Conservation (phyloP, 2,888 invertebrate genomes). For the Dasysyrphus tricinctus region DNA sequence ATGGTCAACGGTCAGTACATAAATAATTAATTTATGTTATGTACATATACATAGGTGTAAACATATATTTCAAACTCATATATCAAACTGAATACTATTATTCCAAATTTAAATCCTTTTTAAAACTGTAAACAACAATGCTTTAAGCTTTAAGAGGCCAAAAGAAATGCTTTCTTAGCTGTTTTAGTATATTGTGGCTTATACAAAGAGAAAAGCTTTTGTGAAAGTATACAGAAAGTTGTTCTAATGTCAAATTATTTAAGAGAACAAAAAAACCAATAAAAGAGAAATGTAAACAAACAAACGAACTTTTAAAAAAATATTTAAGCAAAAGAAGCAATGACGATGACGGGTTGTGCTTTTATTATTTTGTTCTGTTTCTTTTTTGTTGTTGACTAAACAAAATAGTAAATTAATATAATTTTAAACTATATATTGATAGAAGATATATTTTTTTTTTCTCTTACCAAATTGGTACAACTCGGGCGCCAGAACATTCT, state of each 20-base stretch:
- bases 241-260: not conserved
- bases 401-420: not conserved
- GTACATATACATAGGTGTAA: too few species aligned
- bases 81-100: too few species aligned
- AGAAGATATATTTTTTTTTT: constrained; percentile 53
- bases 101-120: too few species aligned
- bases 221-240: not conserved
- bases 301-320: not conserved
- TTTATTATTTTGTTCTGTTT: not conserved
- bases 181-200: not conserved
- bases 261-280: not conserved
- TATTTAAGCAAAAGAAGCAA: not conserved
- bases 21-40: too few species aligned
- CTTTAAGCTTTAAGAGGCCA: not conserved
- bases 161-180: not conserved
- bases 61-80: too few species aligned
- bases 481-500: constrained; percentile 92
- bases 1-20: too few species aligned
- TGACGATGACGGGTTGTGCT: not conserved
- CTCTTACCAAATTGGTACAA: constrained; percentile 90
- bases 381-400: too few species aligned
- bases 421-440: not conserved
- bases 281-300: not conserved
- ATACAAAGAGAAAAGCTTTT: constrained; percentile 9
- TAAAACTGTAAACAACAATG: not conserved